Percentiles rank a stretch among this genome's conserved stretches.
Conservation (phyloP, 2,888 invertebrate genomes). For the Biston betularia region DNA sequence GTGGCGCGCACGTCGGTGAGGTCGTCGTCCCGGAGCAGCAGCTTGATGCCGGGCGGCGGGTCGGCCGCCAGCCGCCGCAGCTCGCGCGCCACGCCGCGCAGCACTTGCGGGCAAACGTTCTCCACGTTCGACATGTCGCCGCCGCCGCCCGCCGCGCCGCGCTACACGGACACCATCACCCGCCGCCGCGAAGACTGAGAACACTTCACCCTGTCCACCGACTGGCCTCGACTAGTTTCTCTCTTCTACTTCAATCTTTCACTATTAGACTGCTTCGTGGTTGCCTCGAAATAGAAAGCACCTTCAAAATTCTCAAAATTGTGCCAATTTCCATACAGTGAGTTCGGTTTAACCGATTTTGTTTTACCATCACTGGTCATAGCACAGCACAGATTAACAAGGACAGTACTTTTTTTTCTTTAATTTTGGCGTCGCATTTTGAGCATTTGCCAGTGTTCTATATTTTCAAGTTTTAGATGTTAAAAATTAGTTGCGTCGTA, state of each 20-base stretch:
- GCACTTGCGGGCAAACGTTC: conserved; percentile 97
- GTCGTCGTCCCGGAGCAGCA: conserved; percentile 96
- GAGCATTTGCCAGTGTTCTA: too few species aligned
- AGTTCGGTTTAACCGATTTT: too few species aligned
- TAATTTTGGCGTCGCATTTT: too few species aligned
- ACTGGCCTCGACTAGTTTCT: neutral
- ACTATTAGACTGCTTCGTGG: neutral
- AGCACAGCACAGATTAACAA: too few species aligned
- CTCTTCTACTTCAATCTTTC: neutral
- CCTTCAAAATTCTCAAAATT: too few species aligned
- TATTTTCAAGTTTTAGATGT: too few species aligned
- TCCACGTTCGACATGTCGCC: conserved; percentile 93
- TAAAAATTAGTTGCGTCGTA: too few species aligned
- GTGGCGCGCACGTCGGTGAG: conserved; percentile 97
- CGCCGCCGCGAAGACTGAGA: neutral
- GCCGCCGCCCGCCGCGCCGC: conserved; percentile 16
- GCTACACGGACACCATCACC: conserved; percentile 6
- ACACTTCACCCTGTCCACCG: neutral
- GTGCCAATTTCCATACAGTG: too few species aligned
- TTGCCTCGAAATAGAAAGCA: too few species aligned
- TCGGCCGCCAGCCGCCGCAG: conserved; percentile 92
- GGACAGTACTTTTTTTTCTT: too few species aligned
- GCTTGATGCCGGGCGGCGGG: conserved; percentile 96
- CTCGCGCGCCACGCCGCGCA: conserved; percentile 95
- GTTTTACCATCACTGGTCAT: too few species aligned